phyloP scores from a whole-genome alignment of 2,113 vertebrate genomes.

The Morone saxatilis region DNA sequence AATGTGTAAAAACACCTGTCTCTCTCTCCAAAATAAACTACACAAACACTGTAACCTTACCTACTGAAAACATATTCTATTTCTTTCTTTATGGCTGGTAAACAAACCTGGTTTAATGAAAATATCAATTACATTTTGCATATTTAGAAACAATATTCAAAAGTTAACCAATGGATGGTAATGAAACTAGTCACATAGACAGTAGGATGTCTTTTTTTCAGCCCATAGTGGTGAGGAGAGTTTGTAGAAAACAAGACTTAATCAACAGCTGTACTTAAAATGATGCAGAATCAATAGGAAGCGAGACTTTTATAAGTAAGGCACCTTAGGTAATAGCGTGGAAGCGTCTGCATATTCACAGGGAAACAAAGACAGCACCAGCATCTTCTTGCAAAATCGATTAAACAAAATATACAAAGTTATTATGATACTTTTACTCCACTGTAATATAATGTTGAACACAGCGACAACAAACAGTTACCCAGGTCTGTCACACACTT shows the following conservation, averaged over 20 bases:
- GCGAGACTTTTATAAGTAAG: constrained; percentile 51
- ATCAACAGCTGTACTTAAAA: constrained; percentile 5
- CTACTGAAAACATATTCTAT: not conserved
- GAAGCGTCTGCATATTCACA: constrained; percentile 14
- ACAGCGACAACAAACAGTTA: not conserved
- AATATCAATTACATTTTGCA: constrained; percentile 9
- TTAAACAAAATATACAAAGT: not conserved
- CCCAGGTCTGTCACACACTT: not conserved
- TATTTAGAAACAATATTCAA: constrained; percentile 37
- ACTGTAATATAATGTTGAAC: not conserved
- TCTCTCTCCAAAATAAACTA: not conserved
- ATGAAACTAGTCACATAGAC: not conserved
- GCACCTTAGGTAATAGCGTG: constrained; percentile 58
- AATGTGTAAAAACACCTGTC: not conserved
- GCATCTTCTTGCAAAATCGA: constrained; percentile 6
- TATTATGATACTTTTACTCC: not conserved
- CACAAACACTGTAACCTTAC: constrained; percentile 7
- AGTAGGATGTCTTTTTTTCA: constrained; percentile 3
- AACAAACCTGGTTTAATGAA: not conserved
- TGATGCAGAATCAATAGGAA: constrained; percentile 21
- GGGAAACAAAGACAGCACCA: constrained; percentile 21
- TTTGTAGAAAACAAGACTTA: not conserved
- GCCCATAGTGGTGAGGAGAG: not conserved
- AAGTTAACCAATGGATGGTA: constrained; percentile 4
- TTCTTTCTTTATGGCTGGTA: not conserved